phyloP scores from a whole-genome alignment of 92 coral and sea anemone genomes.

The Epizoanthus scotinus region DNA sequence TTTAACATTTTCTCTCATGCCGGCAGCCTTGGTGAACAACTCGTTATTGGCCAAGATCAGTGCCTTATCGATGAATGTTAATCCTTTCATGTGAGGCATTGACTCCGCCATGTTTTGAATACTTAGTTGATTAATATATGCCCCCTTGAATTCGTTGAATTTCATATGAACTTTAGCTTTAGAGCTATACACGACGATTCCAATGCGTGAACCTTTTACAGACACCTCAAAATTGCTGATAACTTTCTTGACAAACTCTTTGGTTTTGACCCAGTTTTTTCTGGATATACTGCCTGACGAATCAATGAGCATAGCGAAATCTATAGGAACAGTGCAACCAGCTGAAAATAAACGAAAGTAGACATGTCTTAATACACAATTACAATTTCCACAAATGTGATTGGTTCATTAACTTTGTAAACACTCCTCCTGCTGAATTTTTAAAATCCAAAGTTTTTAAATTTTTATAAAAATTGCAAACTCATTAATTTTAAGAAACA shows the following conservation, averaged over 20 bases:
- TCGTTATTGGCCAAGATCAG: constrained; percentile 57
- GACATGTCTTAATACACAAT: too few species aligned
- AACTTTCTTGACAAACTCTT: constrained; percentile 65
- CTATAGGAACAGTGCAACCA: constrained; percentile 79
- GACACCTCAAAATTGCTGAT: constrained; percentile 73
- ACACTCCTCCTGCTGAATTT: too few species aligned
- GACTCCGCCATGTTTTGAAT: constrained; percentile 60
- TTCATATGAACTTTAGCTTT: constrained; percentile 65
- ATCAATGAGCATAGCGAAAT: constrained; percentile 83
- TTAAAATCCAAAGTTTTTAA: too few species aligned
- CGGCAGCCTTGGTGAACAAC: constrained; percentile 66
- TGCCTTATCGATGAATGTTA: constrained; percentile 82
- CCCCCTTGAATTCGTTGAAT: constrained; percentile 73
- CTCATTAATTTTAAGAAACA: too few species aligned
- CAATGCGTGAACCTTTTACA: constrained; percentile 79
- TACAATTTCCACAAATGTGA: too few species aligned
- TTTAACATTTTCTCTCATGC: constrained; percentile 73
- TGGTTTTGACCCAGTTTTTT: constrained; percentile 71
- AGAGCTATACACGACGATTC: constrained; percentile 74
- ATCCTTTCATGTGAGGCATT: constrained; percentile 68
- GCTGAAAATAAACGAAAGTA: constrained; percentile 36
- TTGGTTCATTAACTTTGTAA: too few species aligned
- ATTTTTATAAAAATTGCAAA: too few species aligned
- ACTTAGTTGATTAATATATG: constrained; percentile 65
- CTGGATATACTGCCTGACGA: constrained; percentile 82